Conservation (phyloP, 2,797 vertebrate species). For the Darevskia mixta region DNA sequence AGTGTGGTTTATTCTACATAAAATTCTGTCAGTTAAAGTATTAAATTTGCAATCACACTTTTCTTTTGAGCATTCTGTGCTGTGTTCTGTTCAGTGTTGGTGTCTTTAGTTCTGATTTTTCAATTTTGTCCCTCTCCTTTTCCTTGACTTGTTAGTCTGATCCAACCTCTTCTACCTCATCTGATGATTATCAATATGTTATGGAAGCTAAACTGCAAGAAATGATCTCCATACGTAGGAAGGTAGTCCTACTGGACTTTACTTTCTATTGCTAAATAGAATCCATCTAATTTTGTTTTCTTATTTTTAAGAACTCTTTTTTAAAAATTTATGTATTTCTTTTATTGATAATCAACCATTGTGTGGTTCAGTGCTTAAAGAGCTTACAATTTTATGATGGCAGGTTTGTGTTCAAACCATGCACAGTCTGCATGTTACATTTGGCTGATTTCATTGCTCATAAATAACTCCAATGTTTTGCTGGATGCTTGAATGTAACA, state of each 20-base stretch:
- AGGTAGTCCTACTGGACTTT: slow-evolving; percentile 94
- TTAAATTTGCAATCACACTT: slow-evolving; percentile 79
- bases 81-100: slow-evolving; percentile 83
- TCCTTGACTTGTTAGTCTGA: slow-evolving; percentile 91
- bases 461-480: slow-evolving; percentile 83
- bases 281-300: slow-evolving; percentile 84
- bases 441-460: slow-evolving; percentile 88
- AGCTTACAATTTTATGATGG: slow-evolving; percentile 83
- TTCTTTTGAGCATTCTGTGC: slow-evolving; percentile 86
- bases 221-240: slow-evolving; percentile 98
- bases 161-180: slow-evolving; percentile 95
- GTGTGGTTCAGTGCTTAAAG: slow-evolving; percentile 86
- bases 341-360: slow-evolving; percentile 88
- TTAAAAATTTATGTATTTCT: slow-evolving; percentile 76
- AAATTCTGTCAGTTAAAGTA: slow-evolving; percentile 76
- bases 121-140: slow-evolving; percentile 93
- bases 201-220: slow-evolving; percentile 99
- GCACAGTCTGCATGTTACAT: slow-evolving; percentile 88
- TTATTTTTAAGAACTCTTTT: slow-evolving; percentile 61
- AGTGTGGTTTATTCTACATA: slow-evolving; percentile 77
- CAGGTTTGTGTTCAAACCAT: slow-evolving; percentile 88
- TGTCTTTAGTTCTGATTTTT: slow-evolving; percentile 90
- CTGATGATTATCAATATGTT: slow-evolving; percentile 97
- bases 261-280: slow-evolving; percentile 89
- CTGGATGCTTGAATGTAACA: slow-evolving; percentile 86